A percentile compares a stretch with the other conserved stretches of the same genome.
Evolutionary conservation across 2,888 invertebrate genomes (phyloP).

Genomic region (Ormyrus thymus): DNA sequence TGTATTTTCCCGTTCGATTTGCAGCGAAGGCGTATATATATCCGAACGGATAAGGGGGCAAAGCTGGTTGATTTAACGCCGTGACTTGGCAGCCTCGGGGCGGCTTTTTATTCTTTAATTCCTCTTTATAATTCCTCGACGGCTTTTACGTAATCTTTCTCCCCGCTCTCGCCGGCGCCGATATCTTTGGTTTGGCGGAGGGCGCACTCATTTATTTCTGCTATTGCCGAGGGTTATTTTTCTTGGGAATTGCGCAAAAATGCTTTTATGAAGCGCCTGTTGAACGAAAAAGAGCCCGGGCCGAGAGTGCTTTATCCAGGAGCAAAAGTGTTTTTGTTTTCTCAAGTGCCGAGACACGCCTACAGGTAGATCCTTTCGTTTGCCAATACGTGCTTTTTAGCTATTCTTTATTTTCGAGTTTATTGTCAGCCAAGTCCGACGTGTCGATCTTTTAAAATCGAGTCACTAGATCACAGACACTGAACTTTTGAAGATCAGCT

Average conservation of each 20-base stretch:
- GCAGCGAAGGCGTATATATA: neutral
- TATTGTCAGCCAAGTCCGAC: too few relatives aligned
- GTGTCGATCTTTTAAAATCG: too few relatives aligned
- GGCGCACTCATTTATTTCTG: slow-evolving; percentile 6
- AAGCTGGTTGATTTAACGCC: slow-evolving; percentile 12
- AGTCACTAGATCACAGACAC: too few relatives aligned
- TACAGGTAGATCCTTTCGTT: too few relatives aligned
- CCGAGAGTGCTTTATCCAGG: neutral
- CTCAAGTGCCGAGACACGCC: too few relatives aligned
- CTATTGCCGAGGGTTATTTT: slow-evolving; percentile 22
- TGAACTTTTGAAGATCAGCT: too few relatives aligned
- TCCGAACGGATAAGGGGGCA: neutral
- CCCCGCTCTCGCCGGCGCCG: neutral
- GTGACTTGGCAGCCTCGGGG: slow-evolving; percentile 11
- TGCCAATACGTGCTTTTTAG: too few relatives aligned
- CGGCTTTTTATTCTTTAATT: slow-evolving; percentile 31
- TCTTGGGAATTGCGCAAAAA: slow-evolving; percentile 27
- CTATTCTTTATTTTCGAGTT: too few relatives aligned
- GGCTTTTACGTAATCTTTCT: slow-evolving; percentile 24
- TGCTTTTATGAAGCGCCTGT: slow-evolving; percentile 16
- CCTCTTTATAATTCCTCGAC: slow-evolving; percentile 21
- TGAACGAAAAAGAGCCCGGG: slow-evolving; percentile 4
- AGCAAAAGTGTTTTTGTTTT: slow-evolving; percentile 1
- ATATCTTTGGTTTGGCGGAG: too few relatives aligned
- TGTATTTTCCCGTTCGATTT: slow-evolving; percentile 15